Evolutionary conservation across 2,113 vertebrate genomes (phyloP).

Genomic region (Accipiter cooperii): DNA sequence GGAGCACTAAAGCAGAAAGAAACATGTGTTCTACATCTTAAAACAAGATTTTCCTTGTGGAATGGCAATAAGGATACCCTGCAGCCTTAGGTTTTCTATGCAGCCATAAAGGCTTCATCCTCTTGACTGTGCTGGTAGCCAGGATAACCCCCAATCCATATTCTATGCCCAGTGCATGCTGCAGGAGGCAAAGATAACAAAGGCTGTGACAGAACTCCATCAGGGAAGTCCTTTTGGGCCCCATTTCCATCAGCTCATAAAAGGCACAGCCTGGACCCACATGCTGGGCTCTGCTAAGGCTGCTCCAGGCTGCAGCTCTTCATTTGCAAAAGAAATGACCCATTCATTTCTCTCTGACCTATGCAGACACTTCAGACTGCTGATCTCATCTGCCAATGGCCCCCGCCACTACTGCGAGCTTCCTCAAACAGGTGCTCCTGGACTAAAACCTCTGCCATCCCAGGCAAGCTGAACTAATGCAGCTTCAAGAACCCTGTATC

Average conservation of each 20-base stretch:
- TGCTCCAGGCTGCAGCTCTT: constrained; percentile 37
- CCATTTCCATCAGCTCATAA: constrained; percentile 46
- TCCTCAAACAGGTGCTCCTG: not conserved
- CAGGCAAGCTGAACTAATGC: not conserved
- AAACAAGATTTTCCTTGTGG: not conserved
- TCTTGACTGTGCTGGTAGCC: not conserved
- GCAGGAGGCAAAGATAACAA: constrained; percentile 23
- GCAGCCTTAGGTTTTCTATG: not conserved
- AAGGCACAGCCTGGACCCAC: constrained; percentile 49
- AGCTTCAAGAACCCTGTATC: not conserved
- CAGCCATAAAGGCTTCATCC: not conserved
- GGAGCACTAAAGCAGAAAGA: not conserved
- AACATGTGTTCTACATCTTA: not conserved
- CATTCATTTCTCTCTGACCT: constrained; percentile 34
- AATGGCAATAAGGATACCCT: not conserved
- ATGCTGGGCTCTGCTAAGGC: constrained; percentile 38
- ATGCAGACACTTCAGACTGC: constrained; percentile 2
- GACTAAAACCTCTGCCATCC: not conserved
- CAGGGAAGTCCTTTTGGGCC: constrained; percentile 22
- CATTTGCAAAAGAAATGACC: constrained; percentile 61
- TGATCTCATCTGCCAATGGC: not conserved
- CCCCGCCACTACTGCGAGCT: not conserved
- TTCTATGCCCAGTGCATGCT: not conserved
- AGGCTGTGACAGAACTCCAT: constrained; percentile 15
- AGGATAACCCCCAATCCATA: not conserved